Conservation (phyloP, 2,888 invertebrate species). For the Invenusta paracnida region DNA sequence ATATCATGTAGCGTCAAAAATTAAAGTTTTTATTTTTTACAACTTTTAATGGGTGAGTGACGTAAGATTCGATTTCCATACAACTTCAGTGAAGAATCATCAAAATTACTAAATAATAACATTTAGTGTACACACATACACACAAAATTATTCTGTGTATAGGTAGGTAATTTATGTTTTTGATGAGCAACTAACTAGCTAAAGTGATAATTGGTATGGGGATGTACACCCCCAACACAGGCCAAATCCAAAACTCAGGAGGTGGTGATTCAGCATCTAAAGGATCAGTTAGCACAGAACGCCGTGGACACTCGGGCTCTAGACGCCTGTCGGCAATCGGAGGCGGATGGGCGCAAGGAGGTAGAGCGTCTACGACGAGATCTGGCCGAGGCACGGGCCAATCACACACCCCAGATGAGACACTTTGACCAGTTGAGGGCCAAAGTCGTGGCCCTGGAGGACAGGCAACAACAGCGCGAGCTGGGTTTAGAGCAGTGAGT, state of each 20-base stretch:
- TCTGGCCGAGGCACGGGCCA: background rate
- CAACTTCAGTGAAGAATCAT: too few species aligned
- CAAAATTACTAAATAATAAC: too few species aligned
- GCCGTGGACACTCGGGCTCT: background rate
- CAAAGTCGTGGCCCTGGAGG: background rate
- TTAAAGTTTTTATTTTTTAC: too few species aligned
- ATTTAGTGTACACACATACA: too few species aligned
- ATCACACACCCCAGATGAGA: background rate
- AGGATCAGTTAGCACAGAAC: background rate
- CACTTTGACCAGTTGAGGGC: background rate
- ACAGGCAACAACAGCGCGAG: background rate
- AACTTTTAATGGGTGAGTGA: too few species aligned
- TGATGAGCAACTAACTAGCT: too few species aligned
- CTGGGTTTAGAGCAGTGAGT: background rate
- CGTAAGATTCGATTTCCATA: too few species aligned
- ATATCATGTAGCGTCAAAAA: too few species aligned
- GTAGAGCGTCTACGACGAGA: background rate
- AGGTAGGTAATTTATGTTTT: too few species aligned
- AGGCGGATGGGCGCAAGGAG: background rate
- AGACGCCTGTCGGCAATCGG: background rate
- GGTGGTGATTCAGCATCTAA: background rate
- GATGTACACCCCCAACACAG: too few species aligned
- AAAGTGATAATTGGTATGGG: too few species aligned
- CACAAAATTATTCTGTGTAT: too few species aligned
- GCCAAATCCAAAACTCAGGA: background rate